Base-by-base conservation (phyloP, 2,113 vertebrate genomes). In the Mixornis gularis region DNA sequence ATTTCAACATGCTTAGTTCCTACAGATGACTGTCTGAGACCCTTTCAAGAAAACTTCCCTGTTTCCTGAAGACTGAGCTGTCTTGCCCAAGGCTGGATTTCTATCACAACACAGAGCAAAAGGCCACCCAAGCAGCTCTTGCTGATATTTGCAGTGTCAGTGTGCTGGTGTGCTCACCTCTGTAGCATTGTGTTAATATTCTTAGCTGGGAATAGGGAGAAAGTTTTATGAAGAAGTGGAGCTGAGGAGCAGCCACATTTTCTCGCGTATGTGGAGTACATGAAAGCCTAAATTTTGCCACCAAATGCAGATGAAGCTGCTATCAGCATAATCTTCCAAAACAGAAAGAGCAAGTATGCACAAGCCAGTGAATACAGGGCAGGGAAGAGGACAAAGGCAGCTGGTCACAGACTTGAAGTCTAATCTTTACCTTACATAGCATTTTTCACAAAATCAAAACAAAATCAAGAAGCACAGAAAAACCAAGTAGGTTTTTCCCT, bases 231-330 rank as follows among this genome's bases (percentile, higher is more conserved):
- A 65, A 9, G 59, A 65, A 9, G 17, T 20, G 12, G 13, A 73
- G 9, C 26, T 3, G 3, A 79, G 40, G 7, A 87, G 12, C 2
- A 10, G 11, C 11, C 20, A 7, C 2, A 0, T 70, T 27, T 38
- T n/a, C 30, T 19, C 3, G 0, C 0, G 2, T 16, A 13, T 48
- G 12, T 11, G 22, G 43, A 30, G 36, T 29, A 49, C 12, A 22
- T 5, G 8, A 56, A 63, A 79, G 25, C 30, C 44, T 46, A 32
- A 32, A 87, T 51, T 85, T 56, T 64, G n/a, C 59, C 32, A 43
- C 24, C 38, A 87, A 85, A 63, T 27, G 27, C 14, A 71, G 48
- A 63, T 44, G 46, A 78, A 78, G 26, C 25, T 41, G 30, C 17
- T 22, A 20, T 51, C 13, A 71, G 14, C 9, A 48, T 19, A 27